A percentile compares a stretch with the other conserved stretches of the same genome.
Evolutionary conservation across 2,888 invertebrate genomes (phyloP).

Genomic region (Drosophila falleni): DNA sequence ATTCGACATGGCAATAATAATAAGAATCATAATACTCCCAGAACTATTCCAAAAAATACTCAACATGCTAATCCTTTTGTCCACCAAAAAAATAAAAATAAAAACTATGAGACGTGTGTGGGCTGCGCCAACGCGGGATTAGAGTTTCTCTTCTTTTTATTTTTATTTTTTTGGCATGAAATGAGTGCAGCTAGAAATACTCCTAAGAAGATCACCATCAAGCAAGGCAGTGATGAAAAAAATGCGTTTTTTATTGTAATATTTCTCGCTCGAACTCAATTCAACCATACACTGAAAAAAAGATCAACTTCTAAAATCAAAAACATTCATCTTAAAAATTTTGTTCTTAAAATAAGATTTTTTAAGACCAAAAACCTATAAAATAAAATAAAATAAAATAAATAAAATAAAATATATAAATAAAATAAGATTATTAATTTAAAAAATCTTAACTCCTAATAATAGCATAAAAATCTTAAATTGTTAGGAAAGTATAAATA

Average conservation of each 20-base stretch:
- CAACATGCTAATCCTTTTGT: conserved; percentile 76
- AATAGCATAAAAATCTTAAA: too few species aligned
- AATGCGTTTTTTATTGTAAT: conserved; percentile 77
- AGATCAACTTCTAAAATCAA: too few species aligned
- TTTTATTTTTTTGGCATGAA: conserved; percentile 58
- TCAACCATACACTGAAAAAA: too few species aligned
- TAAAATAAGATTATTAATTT: too few species aligned
- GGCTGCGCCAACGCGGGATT: conserved; percentile 77
- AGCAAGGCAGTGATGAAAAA: conserved; percentile 21
- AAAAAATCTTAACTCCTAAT: too few species aligned
- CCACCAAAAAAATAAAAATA: too few species aligned
- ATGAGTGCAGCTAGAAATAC: conserved; percentile 48
- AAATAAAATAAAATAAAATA: too few species aligned
- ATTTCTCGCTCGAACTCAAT: conserved; percentile 31
- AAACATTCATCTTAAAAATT: too few species aligned
- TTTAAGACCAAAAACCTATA: too few species aligned
- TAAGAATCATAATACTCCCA: conserved; percentile 29
- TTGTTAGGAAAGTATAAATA: too few species aligned
- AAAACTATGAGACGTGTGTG: conserved; percentile 77
- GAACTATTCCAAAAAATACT: conserved; percentile 2
- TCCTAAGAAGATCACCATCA: conserved; percentile 10
- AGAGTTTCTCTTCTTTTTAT: conserved; percentile 13
- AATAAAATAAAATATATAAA: too few species aligned
- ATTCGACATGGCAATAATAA: conserved; percentile 71
- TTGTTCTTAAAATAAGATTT: too few species aligned